Conservation (phyloP, 2,113 vertebrate genomes). For the Meleagris gallopavo region DNA sequence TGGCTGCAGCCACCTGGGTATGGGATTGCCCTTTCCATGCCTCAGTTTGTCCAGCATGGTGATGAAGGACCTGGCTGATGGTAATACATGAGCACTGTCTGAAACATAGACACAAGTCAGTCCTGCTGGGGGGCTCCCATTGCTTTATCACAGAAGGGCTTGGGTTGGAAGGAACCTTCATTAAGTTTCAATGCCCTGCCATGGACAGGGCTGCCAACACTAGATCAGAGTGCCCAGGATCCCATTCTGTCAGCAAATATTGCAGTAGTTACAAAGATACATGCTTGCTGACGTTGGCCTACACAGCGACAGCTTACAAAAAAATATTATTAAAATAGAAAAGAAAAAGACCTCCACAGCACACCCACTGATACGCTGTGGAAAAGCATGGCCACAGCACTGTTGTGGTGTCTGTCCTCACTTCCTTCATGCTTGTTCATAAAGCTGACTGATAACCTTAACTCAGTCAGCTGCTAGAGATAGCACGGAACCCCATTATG, state of each 20-base stretch:
- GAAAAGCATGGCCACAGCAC: not conserved
- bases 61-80: not conserved
- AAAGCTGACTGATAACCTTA: not conserved
- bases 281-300: not conserved
- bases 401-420: not conserved
- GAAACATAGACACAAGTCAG: not conserved
- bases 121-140: not conserved
- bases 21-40: not conserved
- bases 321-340: not conserved
- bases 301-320: not conserved
- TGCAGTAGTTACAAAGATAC: not conserved
- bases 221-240: too few relatives aligned
- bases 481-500: accelerated
- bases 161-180: too few relatives aligned
- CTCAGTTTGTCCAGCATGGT: not conserved
- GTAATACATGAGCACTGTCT: not conserved
- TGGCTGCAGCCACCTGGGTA: not conserved
- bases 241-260: not conserved
- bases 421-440: not conserved
- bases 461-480: not conserved
- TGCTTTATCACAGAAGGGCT: too few relatives aligned
- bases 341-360: not conserved
- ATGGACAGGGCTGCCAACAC: too few relatives aligned
- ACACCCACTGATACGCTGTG: not conserved
- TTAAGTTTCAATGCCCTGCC: too few relatives aligned